A percentile compares a stretch with the other conserved stretches of the same genome.
These are phyloP conservation scores for Xenus cinereus DNA, from an alignment of 2,113 vertebrate species.

Conservation along the genomic window DNA sequence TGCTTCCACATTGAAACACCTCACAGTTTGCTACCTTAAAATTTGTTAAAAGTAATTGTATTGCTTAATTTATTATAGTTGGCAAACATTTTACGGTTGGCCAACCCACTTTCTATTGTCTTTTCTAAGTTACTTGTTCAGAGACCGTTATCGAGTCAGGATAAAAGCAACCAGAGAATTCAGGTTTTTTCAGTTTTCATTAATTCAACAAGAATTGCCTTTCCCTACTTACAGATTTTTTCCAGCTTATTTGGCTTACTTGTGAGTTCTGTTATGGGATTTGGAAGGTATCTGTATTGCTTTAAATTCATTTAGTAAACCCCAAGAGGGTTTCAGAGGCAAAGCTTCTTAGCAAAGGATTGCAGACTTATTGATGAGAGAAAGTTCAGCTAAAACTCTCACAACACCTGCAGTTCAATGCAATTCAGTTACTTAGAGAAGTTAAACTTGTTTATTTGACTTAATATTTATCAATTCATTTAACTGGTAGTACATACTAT, in stretches of 20 bases:
- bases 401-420: not conserved
- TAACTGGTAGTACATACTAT: not conserved
- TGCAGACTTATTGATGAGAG: conserved; percentile 53
- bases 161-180: not conserved
- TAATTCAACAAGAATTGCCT: conserved; percentile 42
- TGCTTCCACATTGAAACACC: not conserved
- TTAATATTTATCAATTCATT: conserved; percentile 15
- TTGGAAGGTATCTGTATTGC: conserved; percentile 61
- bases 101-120: not conserved
- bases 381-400: conserved; percentile 41
- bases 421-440: not conserved
- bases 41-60: not conserved
- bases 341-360: conserved; percentile 66
- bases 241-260: conserved; percentile 55
- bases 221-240: conserved; percentile 21
- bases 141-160: not conserved
- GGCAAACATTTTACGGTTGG: not conserved
- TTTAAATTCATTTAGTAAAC: conserved; percentile 70
- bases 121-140: not conserved
- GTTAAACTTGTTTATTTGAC: conserved; percentile 16
- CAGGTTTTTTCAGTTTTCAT: not conserved
- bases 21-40: not conserved
- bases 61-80: not conserved
- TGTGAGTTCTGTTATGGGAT: conserved; percentile 45
- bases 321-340: conserved; percentile 38